These are phyloP conservation scores for Hozukius guyotensis DNA, from an alignment of 2,797 vertebrate species.

Conservation along the genomic window DNA sequence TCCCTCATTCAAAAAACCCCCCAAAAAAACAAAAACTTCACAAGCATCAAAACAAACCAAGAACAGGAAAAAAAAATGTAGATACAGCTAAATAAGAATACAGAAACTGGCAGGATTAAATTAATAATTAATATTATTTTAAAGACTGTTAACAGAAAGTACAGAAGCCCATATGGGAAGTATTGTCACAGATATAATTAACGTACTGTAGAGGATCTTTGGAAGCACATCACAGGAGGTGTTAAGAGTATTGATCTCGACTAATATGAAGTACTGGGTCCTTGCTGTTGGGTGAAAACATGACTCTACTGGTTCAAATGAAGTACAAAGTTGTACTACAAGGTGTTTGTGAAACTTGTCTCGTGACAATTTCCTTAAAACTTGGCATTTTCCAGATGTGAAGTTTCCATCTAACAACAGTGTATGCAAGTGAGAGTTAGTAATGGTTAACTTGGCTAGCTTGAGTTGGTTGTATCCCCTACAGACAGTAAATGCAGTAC, in stretches of 20 bases:
- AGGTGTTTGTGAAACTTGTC: neutral
- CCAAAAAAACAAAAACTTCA: conserved; percentile 1
- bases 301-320: neutral
- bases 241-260: conserved; percentile 6
- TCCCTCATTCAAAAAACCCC: neutral
- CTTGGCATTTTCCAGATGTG: conserved; percentile 4
- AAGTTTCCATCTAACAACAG: neutral
- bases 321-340: neutral
- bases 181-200: conserved; percentile 3
- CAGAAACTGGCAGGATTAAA: conserved; percentile 42
- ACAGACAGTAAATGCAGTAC: conserved; percentile 52
- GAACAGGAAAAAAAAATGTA: conserved; percentile 11
- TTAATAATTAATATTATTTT: neutral
- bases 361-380: neutral
- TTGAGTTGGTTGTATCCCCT: conserved; percentile 53
- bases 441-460: conserved; percentile 27
- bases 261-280: neutral
- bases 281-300: neutral
- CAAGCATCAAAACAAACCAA: conserved; percentile 18
- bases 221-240: conserved; percentile 70
- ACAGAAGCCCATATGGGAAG: conserved; percentile 9
- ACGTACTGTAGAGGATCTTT: conserved; percentile 66
- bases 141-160: conserved; percentile 26
- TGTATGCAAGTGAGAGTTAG: neutral
- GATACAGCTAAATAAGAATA: conserved; percentile 12